phyloP scores from a whole-genome alignment of 2,888 invertebrate species.

The Drosophila putrida region DNA sequence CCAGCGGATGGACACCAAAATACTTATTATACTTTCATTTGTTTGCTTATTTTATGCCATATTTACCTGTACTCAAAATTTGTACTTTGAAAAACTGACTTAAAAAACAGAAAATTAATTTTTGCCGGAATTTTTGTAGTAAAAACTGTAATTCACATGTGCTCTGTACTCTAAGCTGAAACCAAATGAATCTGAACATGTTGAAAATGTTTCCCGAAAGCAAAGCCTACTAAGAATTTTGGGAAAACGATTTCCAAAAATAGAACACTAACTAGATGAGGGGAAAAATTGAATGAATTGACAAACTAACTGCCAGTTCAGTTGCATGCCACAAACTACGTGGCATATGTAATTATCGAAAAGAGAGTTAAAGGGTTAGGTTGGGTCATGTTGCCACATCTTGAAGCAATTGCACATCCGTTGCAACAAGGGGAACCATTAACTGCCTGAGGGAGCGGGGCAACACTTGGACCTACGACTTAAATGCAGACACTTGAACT shows the following conservation, averaged over 20 bases:
- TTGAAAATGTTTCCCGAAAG: not conserved
- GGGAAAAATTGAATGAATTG: not conserved
- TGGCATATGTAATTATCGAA: conserved; percentile 5
- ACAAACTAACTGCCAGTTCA: not conserved
- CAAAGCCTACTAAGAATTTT: conserved; percentile 24
- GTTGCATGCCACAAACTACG: not conserved
- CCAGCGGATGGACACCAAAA: not conserved
- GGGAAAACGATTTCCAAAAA: not conserved
- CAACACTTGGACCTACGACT: conserved; percentile 51
- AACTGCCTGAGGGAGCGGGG: conserved; percentile 52
- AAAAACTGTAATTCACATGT: conserved; percentile 24
- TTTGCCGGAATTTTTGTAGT: conserved; percentile 23
- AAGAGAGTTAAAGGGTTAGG: not conserved
- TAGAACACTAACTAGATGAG: not conserved
- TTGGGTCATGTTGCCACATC: conserved; percentile 11
- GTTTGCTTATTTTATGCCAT: not conserved
- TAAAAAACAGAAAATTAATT: conserved; percentile 3
- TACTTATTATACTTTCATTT: not conserved
- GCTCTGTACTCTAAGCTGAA: conserved; percentile 17
- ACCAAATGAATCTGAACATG: conserved; percentile 38
- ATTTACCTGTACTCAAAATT: conserved; percentile 22
- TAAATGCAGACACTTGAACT: conserved; percentile 75
- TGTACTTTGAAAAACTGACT: conserved; percentile 1
- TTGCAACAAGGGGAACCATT: conserved; percentile 44
- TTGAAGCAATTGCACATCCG: conserved; percentile 61